Base-by-base conservation (phyloP, 2,113 vertebrate species). In the Petromus typicus region DNA sequence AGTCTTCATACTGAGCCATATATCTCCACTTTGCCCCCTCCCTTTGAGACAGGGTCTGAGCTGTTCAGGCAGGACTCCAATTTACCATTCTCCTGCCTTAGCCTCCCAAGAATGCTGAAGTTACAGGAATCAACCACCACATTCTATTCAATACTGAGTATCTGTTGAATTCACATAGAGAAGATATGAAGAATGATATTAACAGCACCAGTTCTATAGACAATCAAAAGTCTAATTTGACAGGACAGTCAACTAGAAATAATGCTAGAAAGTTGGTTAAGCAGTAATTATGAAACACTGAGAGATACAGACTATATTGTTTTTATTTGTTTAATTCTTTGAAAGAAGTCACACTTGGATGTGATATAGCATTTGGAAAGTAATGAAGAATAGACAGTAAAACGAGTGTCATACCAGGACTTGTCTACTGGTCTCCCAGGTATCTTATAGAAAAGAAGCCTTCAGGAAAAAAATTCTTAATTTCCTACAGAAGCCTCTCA, bases 151-250 rank as follows among this genome's bases (percentile, higher is more conserved):
- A 51, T 32, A 78, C 25, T 91, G 25, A 63, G 51, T 76, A 71
- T 91, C 81, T 85, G 51, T 64, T 95, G 32, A 76, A n/a, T 82
- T 17, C 10, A 18, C 43, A 57, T 90, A 22, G 0, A 76, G 91
- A 89, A 96, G 45, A 82, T 1, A 17, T 91, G 37, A 86, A 81
- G 20, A 85, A 66, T 76, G 54, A 76, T 91, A 86, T 86, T 43
- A 87, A 45, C 0, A 30, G 25, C 51, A 32, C 25, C 67, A 43
- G 5, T 63, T 76, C 32, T 76, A 5, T 48, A 11, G 43, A 83
- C 34, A 80, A 18, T 75, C 34, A 64, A 40, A 90, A 48, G 40
- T 92, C 16, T n/a, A 54, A 11, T 56, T 34, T 61, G 63, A 40
- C 48, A 82, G 17, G 7, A 40, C 3, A 37, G 5, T 92, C 76